Conservation (phyloP, 2,888 invertebrate genomes). For the Pammene fasciana region DNA sequence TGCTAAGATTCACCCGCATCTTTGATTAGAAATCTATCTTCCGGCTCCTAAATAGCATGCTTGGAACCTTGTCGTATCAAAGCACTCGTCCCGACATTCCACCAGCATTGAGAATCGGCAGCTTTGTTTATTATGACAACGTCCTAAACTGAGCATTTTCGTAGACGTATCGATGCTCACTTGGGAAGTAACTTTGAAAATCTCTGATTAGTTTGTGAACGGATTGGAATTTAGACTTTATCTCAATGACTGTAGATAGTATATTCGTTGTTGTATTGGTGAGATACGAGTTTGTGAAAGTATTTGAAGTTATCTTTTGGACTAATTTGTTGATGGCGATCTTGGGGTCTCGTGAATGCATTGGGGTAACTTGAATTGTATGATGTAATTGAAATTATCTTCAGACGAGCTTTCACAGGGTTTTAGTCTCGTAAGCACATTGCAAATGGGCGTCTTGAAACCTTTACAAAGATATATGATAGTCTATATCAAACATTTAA, state of each 20-base stretch:
- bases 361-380: slow-evolving; percentile 14
- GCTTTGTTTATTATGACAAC: slow-evolving; percentile 19
- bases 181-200: slow-evolving; percentile 54
- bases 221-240: slow-evolving; percentile 26
- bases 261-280: not conserved
- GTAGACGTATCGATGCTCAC: slow-evolving; percentile 60
- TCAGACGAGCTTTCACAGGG: not conserved
- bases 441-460: not conserved
- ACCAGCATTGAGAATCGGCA: not conserved
- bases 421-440: not conserved
- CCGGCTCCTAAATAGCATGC: slow-evolving; percentile 8
- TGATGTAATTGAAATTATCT: slow-evolving; percentile 30
- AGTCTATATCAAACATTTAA: too few species aligned
- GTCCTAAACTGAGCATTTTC: slow-evolving; percentile 48
- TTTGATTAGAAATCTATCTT: slow-evolving; percentile 76
- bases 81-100: not conserved
- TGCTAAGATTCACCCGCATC: slow-evolving; percentile 83
- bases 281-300: slow-evolving; percentile 5
- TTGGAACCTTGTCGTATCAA: slow-evolving; percentile 24
- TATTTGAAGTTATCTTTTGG: slow-evolving; percentile 13
- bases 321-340: slow-evolving; percentile 32
- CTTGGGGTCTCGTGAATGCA: slow-evolving; percentile 24
- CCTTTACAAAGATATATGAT: too few species aligned
- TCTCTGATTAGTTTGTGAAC: not conserved
- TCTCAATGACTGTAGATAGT: not conserved